Evolutionary conservation across 2,113 vertebrate genomes (phyloP).

Genomic region (Silurus asotus): DNA sequence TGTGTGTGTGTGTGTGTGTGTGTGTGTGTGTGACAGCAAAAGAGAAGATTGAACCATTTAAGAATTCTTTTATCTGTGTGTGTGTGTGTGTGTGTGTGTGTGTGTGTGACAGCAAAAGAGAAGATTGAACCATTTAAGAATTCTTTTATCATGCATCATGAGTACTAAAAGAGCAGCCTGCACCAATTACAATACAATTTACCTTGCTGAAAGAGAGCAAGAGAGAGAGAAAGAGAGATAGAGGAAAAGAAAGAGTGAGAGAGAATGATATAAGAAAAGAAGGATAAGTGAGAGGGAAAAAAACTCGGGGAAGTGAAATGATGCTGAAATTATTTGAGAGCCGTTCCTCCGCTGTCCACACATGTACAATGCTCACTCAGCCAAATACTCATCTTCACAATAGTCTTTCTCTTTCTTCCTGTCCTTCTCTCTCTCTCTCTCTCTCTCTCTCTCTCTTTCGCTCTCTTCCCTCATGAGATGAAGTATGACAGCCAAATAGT

Average conservation of each 20-base stretch:
- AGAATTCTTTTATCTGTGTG: no score
- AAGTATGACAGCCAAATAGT: slow-evolving; percentile 77
- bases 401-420: not conserved
- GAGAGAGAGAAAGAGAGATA: slow-evolving; percentile 24
- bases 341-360: slow-evolving; percentile 66
- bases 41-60: no score
- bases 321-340: slow-evolving; percentile 69
- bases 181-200: slow-evolving; percentile 76
- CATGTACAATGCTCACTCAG: slow-evolving; percentile 71
- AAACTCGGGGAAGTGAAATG: slow-evolving; percentile 55
- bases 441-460: slow-evolving; percentile 19
- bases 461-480: not conserved
- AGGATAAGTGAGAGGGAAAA: slow-evolving; percentile 39
- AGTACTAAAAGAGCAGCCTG: slow-evolving; percentile 55
- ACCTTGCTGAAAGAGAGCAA: slow-evolving; percentile 59
- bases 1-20: not conserved
- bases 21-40: not conserved
- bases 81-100: not conserved
- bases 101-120: not conserved
- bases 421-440: not conserved
- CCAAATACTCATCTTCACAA: slow-evolving; percentile 10
- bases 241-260: slow-evolving; percentile 24
- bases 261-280: slow-evolving; percentile 30
- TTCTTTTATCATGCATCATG: slow-evolving; percentile 27
- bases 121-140: slow-evolving; percentile 31